Base-by-base conservation (phyloP, 2,113 vertebrate species). In the Nyctibius bracteatus region DNA sequence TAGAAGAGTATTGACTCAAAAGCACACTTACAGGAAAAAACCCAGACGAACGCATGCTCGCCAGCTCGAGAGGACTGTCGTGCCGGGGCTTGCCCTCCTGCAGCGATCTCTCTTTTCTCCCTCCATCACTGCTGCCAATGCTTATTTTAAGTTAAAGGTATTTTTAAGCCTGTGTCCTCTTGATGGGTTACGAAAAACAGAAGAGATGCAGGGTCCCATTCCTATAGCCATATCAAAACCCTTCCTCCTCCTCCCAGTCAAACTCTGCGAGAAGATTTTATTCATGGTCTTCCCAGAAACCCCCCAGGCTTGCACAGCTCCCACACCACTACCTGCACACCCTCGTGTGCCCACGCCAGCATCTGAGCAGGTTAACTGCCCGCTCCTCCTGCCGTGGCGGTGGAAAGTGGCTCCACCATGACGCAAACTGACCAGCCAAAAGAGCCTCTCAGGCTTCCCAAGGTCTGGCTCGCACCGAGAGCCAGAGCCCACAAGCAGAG, bases 401-500 rank as follows among this genome's bases (percentile, higher is more conserved):
- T 7, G 66, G 74, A 21, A 68, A 90, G 74, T 12, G 14, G 89
- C 83, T 85, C 70, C 78, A 19, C n/a, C 27, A 0, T 20, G 55
- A 70, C 0, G 2, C 67, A 81, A 77, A 33, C 68, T 3, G 5
- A 37, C 72, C 78, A 28, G 46, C 57, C 4, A 10, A 66, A 67
- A 67, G 30, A 35, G 55, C 12, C 52, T 77, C 28, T 2, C 33
- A 14, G 35, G 70, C 74, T 90, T 85, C 84, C 71, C 70, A 79
- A 94, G 87, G 70, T 66, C 93, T 96, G 93, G 79, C 90, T 86
- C 5, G 5, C 74, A 37, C 16, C 0, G 5, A 92, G 74, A 82
- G 88, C 88, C 87, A 93, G 90, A 90, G 75, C 79, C 82, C 3
- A 2, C 52, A 88, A 88, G 81, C 79, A 81, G 80, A 71, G 80